These are phyloP conservation scores for Drosophila prolongata DNA, from an alignment of 2,888 invertebrate species.

Conservation along the genomic window DNA sequence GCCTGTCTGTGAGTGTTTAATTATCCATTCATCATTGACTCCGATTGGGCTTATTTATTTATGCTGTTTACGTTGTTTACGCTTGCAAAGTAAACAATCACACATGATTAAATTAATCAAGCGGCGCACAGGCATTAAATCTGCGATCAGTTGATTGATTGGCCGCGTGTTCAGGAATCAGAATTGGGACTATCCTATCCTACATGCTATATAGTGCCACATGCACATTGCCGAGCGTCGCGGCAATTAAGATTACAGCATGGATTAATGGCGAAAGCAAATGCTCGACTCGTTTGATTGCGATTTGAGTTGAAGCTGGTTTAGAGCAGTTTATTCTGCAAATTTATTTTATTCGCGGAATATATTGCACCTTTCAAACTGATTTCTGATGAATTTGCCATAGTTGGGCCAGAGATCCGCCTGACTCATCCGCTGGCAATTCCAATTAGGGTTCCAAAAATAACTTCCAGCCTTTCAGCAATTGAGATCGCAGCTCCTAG, in stretches of 20 bases:
- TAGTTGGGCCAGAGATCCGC: neutral
- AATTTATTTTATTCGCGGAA: neutral
- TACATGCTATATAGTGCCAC: neutral
- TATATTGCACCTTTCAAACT: neutral
- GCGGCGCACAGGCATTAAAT: constrained; percentile 19
- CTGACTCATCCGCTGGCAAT: constrained; percentile 24
- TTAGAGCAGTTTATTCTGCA: constrained; percentile 25
- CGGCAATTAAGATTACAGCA: constrained; percentile 26
- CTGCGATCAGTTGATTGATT: constrained; percentile 39
- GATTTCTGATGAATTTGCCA: neutral
- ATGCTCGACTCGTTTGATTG: neutral
- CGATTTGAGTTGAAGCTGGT: constrained; percentile 24
- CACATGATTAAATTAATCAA: constrained; percentile 36
- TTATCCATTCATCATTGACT: constrained; percentile 25
- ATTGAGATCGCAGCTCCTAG: constrained; percentile 11
- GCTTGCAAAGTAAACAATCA: constrained; percentile 13
- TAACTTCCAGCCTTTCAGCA: constrained; percentile 43
- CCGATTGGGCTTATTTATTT: constrained; percentile 7
- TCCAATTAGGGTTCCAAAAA: constrained; percentile 51
- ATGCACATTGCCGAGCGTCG: neutral
- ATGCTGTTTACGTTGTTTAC: constrained; percentile 17
- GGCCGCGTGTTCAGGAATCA: constrained; percentile 21
- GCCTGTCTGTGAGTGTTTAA: constrained; percentile 1
- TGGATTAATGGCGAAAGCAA: constrained; percentile 18
- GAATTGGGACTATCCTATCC: constrained; percentile 8